Conservation (phyloP, 1,140 invertebrate species). For the Drosophila bocqueti region DNA sequence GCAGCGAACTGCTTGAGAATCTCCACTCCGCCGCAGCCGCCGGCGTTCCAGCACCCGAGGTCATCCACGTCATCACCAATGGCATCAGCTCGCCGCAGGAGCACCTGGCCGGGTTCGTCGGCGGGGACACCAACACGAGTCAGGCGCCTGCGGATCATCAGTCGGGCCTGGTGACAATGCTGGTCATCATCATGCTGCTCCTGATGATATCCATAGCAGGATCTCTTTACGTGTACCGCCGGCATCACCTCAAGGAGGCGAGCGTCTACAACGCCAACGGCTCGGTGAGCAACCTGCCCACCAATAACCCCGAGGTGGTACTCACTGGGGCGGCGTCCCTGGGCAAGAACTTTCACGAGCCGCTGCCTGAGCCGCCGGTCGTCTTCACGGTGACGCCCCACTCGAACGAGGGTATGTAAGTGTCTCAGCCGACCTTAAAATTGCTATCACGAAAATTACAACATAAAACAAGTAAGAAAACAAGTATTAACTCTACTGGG, state of each 20-base stretch:
- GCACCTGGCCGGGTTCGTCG: slow-evolving; percentile 69
- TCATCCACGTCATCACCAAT: slow-evolving; percentile 81
- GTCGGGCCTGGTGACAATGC: slow-evolving; percentile 62
- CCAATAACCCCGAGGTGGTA: slow-evolving; percentile 49
- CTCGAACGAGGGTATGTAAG: slow-evolving; percentile 84
- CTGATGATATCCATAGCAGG: slow-evolving; percentile 65
- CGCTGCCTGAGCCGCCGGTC: slow-evolving; percentile 64
- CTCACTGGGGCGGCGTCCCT: slow-evolving; percentile 54
- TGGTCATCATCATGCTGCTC: slow-evolving; percentile 68
- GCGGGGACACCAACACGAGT: slow-evolving; percentile 41
- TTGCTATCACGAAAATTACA: slow-evolving; percentile 7
- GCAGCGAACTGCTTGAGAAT: slow-evolving; percentile 68
- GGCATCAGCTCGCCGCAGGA: slow-evolving; percentile 50
- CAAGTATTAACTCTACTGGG: no score
- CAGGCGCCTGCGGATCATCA: slow-evolving; percentile 59
- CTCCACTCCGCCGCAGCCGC: slow-evolving; percentile 62
- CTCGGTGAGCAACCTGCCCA: slow-evolving; percentile 32
- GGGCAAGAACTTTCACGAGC: slow-evolving; percentile 74
- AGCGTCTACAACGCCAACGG: slow-evolving; percentile 65
- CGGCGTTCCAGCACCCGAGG: slow-evolving; percentile 63
- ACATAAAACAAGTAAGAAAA: background rate
- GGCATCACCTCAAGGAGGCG: slow-evolving; percentile 71
- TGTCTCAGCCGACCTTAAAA: slow-evolving; percentile 58
- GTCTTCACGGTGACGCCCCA: slow-evolving; percentile 31
- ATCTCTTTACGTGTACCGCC: slow-evolving; percentile 75